Conservation (phyloP, 2,888 invertebrate genomes). For the Euplexia lucipara region DNA sequence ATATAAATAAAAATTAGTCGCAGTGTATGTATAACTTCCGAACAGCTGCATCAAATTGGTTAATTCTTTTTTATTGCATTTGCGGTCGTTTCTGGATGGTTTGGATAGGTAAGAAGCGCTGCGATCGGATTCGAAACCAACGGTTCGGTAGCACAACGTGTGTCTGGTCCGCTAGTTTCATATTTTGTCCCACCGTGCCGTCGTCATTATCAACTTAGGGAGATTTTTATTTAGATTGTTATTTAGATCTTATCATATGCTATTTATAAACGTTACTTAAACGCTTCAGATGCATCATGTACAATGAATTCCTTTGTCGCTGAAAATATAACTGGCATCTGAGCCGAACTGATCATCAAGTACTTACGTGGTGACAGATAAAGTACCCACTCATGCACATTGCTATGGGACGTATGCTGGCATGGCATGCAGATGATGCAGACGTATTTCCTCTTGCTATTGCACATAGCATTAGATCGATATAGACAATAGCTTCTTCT, state of each 20-base stretch:
- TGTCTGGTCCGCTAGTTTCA: too few relatives aligned
- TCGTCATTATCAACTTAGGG: too few relatives aligned
- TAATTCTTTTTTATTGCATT: too few relatives aligned
- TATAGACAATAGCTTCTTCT: not conserved
- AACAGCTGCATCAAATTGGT: too few relatives aligned
- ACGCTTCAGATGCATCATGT: slow-evolving; percentile 13
- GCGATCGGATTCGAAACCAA: too few relatives aligned
- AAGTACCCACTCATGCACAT: slow-evolving; percentile 18
- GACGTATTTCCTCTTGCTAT: slow-evolving; percentile 9
- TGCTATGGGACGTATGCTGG: slow-evolving; percentile 21
- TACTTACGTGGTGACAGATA: slow-evolving; percentile 25
- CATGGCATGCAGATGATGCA: slow-evolving; percentile 28
- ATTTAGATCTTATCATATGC: slow-evolving; percentile 19
- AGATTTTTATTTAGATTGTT: slow-evolving; percentile 1
- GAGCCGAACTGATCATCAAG: not conserved
- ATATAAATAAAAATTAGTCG: too few relatives aligned
- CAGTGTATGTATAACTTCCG: too few relatives aligned
- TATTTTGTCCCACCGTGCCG: too few relatives aligned
- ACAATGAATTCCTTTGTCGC: slow-evolving; percentile 37
- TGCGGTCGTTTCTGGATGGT: too few relatives aligned
- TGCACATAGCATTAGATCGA: slow-evolving; percentile 2
- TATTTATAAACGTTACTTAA: slow-evolving; percentile 17
- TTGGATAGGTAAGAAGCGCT: too few relatives aligned
- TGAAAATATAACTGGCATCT: slow-evolving; percentile 36
- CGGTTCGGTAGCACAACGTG: too few relatives aligned